Conservation (phyloP, 2,888 invertebrate species). For the Cryptocheilus praepositus region DNA sequence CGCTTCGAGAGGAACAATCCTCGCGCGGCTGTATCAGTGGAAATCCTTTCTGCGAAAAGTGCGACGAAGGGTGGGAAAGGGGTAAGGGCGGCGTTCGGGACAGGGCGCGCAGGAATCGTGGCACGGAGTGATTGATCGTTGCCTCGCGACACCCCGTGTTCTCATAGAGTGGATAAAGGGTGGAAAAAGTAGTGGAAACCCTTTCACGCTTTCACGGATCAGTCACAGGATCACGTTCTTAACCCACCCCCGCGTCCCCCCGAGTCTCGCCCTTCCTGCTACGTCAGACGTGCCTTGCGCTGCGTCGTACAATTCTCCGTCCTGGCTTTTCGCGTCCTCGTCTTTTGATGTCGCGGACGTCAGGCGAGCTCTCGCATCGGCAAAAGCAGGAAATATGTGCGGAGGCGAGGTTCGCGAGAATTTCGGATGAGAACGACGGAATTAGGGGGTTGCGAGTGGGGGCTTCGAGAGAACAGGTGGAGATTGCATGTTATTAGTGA, state of each 20-base stretch:
- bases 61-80: conserved; percentile 14
- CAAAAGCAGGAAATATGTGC: not conserved
- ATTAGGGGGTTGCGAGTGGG: too few species aligned
- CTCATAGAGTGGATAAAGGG: conserved; percentile 65
- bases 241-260: conserved; percentile 35
- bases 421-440: too few species aligned
- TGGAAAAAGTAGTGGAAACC: conserved; percentile 63
- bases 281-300: not conserved
- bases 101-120: conserved; percentile 46
- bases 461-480: too few species aligned
- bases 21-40: conserved; percentile 53
- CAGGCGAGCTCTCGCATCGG: too few species aligned
- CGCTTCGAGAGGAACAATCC: conserved; percentile 32
- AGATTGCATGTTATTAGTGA: too few species aligned
- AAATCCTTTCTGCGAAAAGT: conserved; percentile 59
- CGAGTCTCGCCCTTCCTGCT: conserved; percentile 7
- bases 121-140: conserved; percentile 70
- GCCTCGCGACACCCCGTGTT: conserved; percentile 65
- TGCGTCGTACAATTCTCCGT: conserved; percentile 2
- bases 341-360: conserved; percentile 4
- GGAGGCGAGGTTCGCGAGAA: conserved; percentile 19
- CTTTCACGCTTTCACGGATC: conserved; percentile 69
- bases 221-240: conserved; percentile 68
- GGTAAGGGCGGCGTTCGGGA: conserved; percentile 26
- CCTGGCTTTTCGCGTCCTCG: conserved; percentile 22